Evolutionary conservation across 64 coral and sea anemone genomes (phyloP).

Genomic region (Stichodactyla mertensii): DNA sequence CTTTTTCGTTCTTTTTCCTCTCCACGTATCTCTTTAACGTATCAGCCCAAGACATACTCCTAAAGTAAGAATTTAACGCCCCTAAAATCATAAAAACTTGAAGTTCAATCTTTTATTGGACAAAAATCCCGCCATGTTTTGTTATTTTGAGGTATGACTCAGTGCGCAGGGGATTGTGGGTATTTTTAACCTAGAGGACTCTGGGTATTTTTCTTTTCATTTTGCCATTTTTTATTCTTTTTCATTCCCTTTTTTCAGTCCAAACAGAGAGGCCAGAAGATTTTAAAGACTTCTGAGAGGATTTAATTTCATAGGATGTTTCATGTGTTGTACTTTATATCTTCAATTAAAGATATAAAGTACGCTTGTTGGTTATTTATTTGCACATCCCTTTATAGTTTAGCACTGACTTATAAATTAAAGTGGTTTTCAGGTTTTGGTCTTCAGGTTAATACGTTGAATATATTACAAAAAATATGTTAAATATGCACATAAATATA

Average conservation of each 20-base stretch:
- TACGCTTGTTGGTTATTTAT: no score
- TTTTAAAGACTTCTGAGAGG: no score
- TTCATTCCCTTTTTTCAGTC: not conserved
- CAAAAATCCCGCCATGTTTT: slow-evolving; percentile 52
- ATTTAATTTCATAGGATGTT: no score
- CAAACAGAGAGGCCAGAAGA: no score
- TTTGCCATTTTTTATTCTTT: not conserved
- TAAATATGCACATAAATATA: no score
- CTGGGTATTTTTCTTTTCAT: not conserved
- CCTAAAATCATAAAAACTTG: not conserved
- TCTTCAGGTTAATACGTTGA: no score
- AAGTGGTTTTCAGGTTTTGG: no score
- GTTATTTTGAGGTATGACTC: slow-evolving; percentile 38
- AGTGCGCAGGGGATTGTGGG: not conserved
- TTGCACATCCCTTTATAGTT: no score
- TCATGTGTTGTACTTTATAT: no score
- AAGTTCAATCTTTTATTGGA: not conserved
- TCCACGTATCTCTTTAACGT: slow-evolving; percentile 39
- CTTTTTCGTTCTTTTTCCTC: slow-evolving; percentile 52
- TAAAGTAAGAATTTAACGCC: not conserved
- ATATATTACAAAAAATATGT: no score
- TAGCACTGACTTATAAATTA: no score
- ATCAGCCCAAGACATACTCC: slow-evolving; percentile 31
- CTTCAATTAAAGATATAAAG: no score
- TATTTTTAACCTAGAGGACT: not conserved